phyloP scores from a whole-genome alignment of 1,140 invertebrate species.

The Papilio xuthus region DNA sequence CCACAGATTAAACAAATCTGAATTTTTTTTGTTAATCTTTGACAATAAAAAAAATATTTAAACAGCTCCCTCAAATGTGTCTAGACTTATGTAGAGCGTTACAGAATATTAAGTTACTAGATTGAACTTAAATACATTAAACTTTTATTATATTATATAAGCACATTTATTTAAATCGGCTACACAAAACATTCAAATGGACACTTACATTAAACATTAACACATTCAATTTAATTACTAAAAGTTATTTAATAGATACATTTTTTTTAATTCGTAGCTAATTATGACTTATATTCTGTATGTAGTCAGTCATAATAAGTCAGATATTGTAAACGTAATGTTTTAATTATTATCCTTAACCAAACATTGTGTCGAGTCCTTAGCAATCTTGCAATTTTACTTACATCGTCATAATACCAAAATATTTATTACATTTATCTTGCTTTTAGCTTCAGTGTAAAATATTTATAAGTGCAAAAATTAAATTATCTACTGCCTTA shows the following conservation, averaged over 20 bases:
- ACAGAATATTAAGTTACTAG: background rate
- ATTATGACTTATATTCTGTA: background rate
- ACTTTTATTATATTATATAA: background rate
- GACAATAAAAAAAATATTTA: background rate
- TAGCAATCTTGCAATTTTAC: background rate
- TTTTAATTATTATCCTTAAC: background rate
- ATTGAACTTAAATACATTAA: background rate
- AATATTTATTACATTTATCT: too few species aligned
- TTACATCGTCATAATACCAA: background rate
- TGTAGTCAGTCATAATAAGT: background rate
- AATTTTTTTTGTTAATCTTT: background rate
- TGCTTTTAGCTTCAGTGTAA: background rate
- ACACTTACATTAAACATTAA: constrained; percentile 18
- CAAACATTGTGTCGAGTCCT: background rate
- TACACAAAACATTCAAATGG: constrained; percentile 11
- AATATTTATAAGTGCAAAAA: background rate
- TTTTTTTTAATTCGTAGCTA: background rate
- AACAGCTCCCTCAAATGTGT: background rate
- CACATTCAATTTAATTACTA: constrained; percentile 3
- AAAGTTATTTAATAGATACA: background rate
- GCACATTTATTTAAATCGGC: background rate
- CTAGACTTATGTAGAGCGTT: background rate
- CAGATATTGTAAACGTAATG: background rate
- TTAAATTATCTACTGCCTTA: background rate
- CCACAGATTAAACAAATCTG: too few species aligned